Percentiles rank a stretch among this genome's conserved stretches.
These are phyloP conservation scores for Ammodytes dubius DNA, from an alignment of 2,113 vertebrate species.

Conservation along the genomic window DNA sequence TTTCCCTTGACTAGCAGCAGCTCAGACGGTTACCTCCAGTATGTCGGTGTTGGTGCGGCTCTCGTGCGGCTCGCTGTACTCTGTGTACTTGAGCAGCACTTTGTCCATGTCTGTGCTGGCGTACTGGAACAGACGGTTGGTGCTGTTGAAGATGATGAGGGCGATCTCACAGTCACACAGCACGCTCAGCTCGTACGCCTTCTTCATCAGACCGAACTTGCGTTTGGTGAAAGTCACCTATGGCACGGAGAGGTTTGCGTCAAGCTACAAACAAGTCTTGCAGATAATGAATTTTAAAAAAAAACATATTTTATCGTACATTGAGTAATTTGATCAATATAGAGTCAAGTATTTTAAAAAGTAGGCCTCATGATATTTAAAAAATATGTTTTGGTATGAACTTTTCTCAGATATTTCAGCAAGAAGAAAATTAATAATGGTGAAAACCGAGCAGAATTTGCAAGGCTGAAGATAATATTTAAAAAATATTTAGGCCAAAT, in stretches of 20 bases:
- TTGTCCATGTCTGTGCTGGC: slow-evolving; percentile 98
- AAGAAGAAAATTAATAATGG: not conserved
- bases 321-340: not conserved
- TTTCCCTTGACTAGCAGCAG: not conserved
- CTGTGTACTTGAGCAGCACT: slow-evolving; percentile 95
- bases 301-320: not conserved
- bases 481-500: too few relatives aligned
- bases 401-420: not conserved
- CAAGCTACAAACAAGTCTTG: too few relatives aligned
- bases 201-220: slow-evolving; percentile 98
- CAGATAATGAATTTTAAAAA: not conserved
- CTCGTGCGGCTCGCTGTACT: slow-evolving; percentile 97
- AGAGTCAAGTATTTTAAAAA: not conserved
- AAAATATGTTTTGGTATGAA: not conserved
- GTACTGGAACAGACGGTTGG: slow-evolving; percentile 96
- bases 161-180: slow-evolving; percentile 98
- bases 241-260: not conserved
- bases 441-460: not conserved
- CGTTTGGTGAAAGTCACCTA: slow-evolving; percentile 97
- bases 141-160: slow-evolving; percentile 98
- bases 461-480: not conserved
- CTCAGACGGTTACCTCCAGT: slow-evolving; percentile 88
- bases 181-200: slow-evolving; percentile 96
- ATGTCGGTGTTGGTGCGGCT: slow-evolving; percentile 96
- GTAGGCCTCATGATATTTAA: too few relatives aligned